Conservation (phyloP, 2,797 vertebrate genomes). For the Ctenochaetus hawaiiensis region DNA sequence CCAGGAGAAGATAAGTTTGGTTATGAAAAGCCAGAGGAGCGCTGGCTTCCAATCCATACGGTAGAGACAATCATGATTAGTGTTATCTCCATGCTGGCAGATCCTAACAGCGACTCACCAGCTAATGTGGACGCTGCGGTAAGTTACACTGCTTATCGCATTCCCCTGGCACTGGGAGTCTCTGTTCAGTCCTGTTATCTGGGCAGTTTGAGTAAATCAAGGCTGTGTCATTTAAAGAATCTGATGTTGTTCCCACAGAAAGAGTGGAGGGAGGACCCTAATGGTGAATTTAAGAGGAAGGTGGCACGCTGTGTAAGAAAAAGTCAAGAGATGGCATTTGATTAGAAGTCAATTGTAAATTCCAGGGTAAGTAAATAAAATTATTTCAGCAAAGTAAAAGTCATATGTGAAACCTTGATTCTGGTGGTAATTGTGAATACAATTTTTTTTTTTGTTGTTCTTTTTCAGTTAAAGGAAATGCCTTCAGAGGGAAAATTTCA, state of each 20-base stretch:
- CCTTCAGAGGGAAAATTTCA: slow-evolving; percentile 80
- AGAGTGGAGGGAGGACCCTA: slow-evolving; percentile 87
- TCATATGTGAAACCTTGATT: background rate
- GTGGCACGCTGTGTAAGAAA: slow-evolving; percentile 85
- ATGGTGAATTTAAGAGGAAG: slow-evolving; percentile 85
- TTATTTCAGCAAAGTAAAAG: background rate
- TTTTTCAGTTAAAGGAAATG: slow-evolving; percentile 78
- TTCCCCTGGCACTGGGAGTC: background rate
- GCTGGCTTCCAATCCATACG: slow-evolving; percentile 97
- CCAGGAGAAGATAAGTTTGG: slow-evolving; percentile 98
- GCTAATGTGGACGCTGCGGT: slow-evolving; percentile 98
- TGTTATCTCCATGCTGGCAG: slow-evolving; percentile 98
- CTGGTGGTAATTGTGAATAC: slow-evolving; percentile 3
- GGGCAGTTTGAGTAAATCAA: background rate
- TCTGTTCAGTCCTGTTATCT: background rate
- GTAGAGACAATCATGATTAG: slow-evolving; percentile 99
- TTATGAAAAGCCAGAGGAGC: slow-evolving; percentile 97
- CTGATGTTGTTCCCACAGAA: slow-evolving; percentile 71
- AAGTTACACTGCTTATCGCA: slow-evolving; percentile 68
- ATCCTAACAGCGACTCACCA: slow-evolving; percentile 97
- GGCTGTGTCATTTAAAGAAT: background rate
- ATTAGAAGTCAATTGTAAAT: slow-evolving; percentile 73
- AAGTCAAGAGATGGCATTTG: slow-evolving; percentile 87
- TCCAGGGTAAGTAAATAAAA: slow-evolving; percentile 76
- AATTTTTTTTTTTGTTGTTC: background rate